Base-by-base conservation (phyloP, 1,140 invertebrate species). In the Drosophila obscura region DNA sequence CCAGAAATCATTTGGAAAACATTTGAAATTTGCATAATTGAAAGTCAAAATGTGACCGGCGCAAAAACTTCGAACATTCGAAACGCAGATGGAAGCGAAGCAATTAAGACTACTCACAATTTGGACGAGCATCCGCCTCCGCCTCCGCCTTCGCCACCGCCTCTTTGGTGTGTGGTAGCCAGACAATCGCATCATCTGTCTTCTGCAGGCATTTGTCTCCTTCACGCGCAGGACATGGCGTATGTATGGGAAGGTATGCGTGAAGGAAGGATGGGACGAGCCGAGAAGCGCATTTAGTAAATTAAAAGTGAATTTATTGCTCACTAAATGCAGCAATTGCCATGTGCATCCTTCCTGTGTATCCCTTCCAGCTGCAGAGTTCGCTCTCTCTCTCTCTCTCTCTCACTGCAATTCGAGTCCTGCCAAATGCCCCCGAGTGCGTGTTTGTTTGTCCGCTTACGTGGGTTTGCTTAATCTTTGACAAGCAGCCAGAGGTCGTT, bases 241-340 rank as follows among this genome's bases (percentile, higher is more conserved):
- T 53, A 19, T 1, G 19, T 19, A 19, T 13, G 55, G 5, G 13
- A 41, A 19, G 15, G 45, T 44, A 24, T 4, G 22, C 22, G 4
- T 3, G 22, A 24, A 24, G 22, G 41, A 39, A 26, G 43, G 72
- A 35, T 44, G 65, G 55, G 31, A 31, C 8, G 31, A 69, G 72
- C 59, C 58, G 59, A 77, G 69, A 66, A 88, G 77, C 80, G 83
- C 84, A 88, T 88, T 88, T 88, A 89, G 76, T 88, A 88, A 88
- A 88, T 88, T 88, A 88, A 88, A 89, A 88, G 60, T 81, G 73
- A 88, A 88, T 88, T 88, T 88, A 88, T 88, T 83, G 80, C 84
- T 62, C 83, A 80, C 84, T 88, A 88, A 89, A 87, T 83, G 83
- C 83, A 87, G 66, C 78, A 62, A 73, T 77, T 88, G 83, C 65